Conservation (phyloP, 2,113 vertebrate species). For the Gambusia affinis region DNA sequence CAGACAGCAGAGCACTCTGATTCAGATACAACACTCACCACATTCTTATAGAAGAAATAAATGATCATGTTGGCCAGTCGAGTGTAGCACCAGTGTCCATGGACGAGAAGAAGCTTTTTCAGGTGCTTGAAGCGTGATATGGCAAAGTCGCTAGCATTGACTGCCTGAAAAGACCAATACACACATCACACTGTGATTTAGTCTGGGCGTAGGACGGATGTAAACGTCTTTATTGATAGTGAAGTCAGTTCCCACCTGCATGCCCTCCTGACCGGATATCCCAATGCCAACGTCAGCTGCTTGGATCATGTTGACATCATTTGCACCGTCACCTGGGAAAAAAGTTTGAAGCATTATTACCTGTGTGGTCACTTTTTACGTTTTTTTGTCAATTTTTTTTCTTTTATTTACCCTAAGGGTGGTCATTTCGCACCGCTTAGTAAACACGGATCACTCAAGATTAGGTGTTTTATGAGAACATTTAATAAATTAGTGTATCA, state of each 20-base stretch:
- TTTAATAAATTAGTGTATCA: no score
- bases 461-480: no score
- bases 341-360: slow-evolving; percentile 8
- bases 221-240: background rate
- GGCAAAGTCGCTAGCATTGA: slow-evolving; percentile 97
- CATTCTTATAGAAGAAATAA: slow-evolving; percentile 98
- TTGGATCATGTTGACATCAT: slow-evolving; percentile 97
- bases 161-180: slow-evolving; percentile 81
- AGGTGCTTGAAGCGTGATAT: slow-evolving; percentile 92
- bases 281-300: slow-evolving; percentile 93
- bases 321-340: slow-evolving; percentile 91
- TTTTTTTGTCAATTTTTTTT: background rate
- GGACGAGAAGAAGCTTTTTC: slow-evolving; percentile 91
- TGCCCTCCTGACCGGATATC: slow-evolving; percentile 95
- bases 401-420: background rate
- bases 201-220: background rate
- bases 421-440: no score
- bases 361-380: background rate
- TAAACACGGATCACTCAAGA: no score
- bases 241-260: slow-evolving; percentile 85
- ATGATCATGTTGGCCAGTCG: slow-evolving; percentile 93
- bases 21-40: slow-evolving; percentile 77
- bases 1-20: background rate
- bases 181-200: background rate
- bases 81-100: slow-evolving; percentile 93